phyloP scores from a whole-genome alignment of 1,140 invertebrate species.

The Eurosta solidaginis region DNA sequence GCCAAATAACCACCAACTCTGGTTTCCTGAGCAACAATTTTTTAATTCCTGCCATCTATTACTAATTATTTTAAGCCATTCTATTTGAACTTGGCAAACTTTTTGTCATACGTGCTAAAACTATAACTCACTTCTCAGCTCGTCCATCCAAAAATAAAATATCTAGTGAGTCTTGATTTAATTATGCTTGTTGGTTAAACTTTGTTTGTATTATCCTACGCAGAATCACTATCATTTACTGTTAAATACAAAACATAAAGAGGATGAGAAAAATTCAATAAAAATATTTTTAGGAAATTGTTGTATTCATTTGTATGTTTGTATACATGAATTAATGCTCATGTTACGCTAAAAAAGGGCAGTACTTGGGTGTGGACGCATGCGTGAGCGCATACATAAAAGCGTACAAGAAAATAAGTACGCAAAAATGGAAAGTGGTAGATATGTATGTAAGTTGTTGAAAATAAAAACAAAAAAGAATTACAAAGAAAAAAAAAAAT shows the following conservation, averaged over 20 bases:
- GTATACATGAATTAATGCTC: background rate
- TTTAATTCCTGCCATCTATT: too few relatives aligned
- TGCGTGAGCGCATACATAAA: background rate
- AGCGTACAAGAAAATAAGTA: background rate
- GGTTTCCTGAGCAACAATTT: too few relatives aligned
- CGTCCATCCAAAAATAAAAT: too few relatives aligned
- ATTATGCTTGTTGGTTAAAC: too few relatives aligned
- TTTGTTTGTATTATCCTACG: too few relatives aligned
- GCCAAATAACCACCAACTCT: too few relatives aligned
- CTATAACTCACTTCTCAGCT: too few relatives aligned
- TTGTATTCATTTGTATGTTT: background rate
- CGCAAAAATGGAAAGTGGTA: background rate
- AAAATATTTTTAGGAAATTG: background rate
- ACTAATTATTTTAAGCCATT: too few relatives aligned
- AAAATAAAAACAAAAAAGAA: background rate
- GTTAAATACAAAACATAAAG: background rate
- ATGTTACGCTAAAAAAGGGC: background rate
- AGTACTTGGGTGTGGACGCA: background rate
- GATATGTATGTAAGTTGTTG: background rate
- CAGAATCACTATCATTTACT: slow-evolving; percentile 8
- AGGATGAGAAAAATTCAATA: background rate
- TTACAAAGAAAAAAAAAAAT: background rate
- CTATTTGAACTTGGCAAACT: too few relatives aligned
- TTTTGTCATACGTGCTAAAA: too few relatives aligned
- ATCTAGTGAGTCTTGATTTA: too few relatives aligned